These are phyloP conservation scores for Diabrotica undecimpunctata DNA, from an alignment of 1,140 invertebrate species.

Conservation along the genomic window DNA sequence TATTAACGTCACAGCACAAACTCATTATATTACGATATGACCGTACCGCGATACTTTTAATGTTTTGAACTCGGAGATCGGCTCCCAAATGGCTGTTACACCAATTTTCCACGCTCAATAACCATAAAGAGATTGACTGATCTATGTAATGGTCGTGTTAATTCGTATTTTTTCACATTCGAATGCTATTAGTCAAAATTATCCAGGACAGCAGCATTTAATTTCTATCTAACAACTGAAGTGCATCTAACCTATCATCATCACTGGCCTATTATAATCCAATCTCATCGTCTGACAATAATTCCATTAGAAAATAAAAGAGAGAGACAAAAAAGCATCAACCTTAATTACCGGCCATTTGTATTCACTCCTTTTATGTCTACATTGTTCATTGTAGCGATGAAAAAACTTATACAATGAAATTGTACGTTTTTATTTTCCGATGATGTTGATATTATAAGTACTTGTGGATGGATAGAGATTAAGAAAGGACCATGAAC, in stretches of 20 bases:
- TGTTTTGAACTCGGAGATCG: too few relatives aligned
- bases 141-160: too few relatives aligned
- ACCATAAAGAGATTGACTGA: too few relatives aligned
- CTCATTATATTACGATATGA: too few relatives aligned
- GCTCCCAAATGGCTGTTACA: too few relatives aligned
- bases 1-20: too few relatives aligned
- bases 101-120: too few relatives aligned
- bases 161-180: not conserved
- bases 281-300: slow-evolving; percentile 1
- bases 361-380: slow-evolving; percentile 10
- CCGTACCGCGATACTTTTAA: too few relatives aligned
- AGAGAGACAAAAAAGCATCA: slow-evolving; percentile 4
- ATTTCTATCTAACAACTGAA: not conserved
- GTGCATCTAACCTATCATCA: slow-evolving; percentile 4
- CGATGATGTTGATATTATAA: too few relatives aligned
- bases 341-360: slow-evolving; percentile 8
- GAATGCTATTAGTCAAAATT: not conserved
- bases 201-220: not conserved
- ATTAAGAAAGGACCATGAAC: too few relatives aligned
- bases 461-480: too few relatives aligned
- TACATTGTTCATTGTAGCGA: slow-evolving; percentile 8
- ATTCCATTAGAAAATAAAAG: not conserved
- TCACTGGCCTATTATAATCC: not conserved
- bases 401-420: slow-evolving; percentile 2
- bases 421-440: slow-evolving; percentile 3